Percentiles rank a stretch among this genome's conserved stretches.
phyloP scores from a whole-genome alignment of 2,113 vertebrate species.

The Antigone vipio region DNA sequence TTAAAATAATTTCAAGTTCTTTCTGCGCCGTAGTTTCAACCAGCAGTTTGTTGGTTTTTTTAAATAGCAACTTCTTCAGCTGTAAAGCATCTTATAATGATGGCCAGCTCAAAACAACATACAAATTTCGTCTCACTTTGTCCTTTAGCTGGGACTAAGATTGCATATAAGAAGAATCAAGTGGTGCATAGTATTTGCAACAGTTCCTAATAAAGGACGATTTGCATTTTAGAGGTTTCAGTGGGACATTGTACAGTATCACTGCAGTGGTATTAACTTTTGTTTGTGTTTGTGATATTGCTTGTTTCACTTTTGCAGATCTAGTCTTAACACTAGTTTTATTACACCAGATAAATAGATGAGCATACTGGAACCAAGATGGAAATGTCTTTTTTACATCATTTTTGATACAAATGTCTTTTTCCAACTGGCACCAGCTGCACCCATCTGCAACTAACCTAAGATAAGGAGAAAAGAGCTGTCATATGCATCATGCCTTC shows the following conservation, averaged over 20 bases:
- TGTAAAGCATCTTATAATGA: background rate
- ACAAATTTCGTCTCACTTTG: background rate
- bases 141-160: background rate
- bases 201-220: background rate
- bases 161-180: background rate
- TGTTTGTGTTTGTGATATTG: background rate
- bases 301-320: background rate
- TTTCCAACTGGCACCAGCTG: conserved; percentile 30
- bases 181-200: background rate
- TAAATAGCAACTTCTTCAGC: background rate
- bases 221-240: background rate
- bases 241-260: accelerated
- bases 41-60: background rate
- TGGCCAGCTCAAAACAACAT: background rate
- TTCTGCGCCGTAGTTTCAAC: background rate
- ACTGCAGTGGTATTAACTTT: background rate
- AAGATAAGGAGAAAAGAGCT: conserved; percentile 1
- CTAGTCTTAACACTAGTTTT: background rate
- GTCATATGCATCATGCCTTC: background rate
- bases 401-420: conserved; percentile 8
- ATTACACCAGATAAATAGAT: background rate
- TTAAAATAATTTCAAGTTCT: background rate
- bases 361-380: background rate
- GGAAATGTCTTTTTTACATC: background rate
- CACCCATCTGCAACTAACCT: conserved; percentile 19